Conservation (phyloP, 2,113 vertebrate species). For the Pterophyllum scalare region DNA sequence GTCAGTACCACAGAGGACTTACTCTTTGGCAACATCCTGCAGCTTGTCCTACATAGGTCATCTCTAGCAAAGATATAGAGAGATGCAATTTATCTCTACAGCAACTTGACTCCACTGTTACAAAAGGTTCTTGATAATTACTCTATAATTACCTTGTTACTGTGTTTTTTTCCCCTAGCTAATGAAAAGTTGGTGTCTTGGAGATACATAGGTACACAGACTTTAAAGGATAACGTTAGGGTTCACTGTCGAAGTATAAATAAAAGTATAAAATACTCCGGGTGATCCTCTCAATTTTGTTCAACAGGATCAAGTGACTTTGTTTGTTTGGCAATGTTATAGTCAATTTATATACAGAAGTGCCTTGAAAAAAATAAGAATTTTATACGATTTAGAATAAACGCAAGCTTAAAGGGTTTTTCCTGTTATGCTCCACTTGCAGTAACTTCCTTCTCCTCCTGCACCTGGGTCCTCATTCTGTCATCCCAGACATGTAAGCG, state of each 20-base stretch:
- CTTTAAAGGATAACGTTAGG: background rate
- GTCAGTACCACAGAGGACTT: background rate
- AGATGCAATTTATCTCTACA: background rate
- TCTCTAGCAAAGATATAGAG: background rate
- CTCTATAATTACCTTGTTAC: background rate
- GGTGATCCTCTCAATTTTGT: background rate
- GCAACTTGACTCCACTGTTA: background rate
- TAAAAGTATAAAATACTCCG: too few species aligned
- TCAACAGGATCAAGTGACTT: background rate
- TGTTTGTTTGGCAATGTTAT: background rate
- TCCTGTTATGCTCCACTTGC: fast-evolving
- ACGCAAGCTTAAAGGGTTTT: background rate
- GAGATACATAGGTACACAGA: background rate
- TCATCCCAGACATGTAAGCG: background rate
- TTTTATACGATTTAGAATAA: background rate
- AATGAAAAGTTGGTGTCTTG: background rate
- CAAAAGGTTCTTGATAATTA: background rate
- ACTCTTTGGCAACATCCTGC: background rate
- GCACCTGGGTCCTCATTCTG: background rate
- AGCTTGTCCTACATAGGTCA: background rate
- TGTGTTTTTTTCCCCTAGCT: background rate
- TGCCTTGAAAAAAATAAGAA: background rate
- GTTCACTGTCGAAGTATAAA: background rate
- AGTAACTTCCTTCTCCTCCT: background rate
- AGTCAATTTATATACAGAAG: background rate